Percentiles rank a stretch among this genome's conserved stretches.
Evolutionary conservation across 1,140 invertebrate species (phyloP).

Genomic region (Oncopodura yosiiana): DNA sequence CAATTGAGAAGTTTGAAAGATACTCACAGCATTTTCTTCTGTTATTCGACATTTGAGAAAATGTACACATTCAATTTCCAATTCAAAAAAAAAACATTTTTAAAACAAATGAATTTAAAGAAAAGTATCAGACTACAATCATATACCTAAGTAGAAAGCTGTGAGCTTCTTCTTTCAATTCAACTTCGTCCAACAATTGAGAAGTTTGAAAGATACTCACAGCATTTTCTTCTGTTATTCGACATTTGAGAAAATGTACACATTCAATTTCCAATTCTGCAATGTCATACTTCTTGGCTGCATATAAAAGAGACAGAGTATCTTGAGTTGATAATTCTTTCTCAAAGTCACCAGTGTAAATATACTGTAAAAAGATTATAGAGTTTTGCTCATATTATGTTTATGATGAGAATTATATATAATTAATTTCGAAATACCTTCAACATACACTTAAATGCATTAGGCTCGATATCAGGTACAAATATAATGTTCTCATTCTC

Average conservation of each 20-base stretch:
- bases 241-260: slow-evolving; percentile 1
- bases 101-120: neutral
- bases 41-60: neutral
- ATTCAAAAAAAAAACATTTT: neutral
- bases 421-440: neutral
- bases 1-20: slow-evolving; percentile 17
- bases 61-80: neutral
- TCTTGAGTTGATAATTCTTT: slow-evolving; percentile 3
- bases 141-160: slow-evolving; percentile 13
- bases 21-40: slow-evolving; percentile 19
- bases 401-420: neutral
- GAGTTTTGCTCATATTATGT: neutral
- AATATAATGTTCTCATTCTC: neutral
- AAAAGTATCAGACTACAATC: no score
- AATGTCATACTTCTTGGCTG: slow-evolving; percentile 25
- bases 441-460: slow-evolving; percentile 8
- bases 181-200: slow-evolving; percentile 14
- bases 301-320: slow-evolving; percentile 10
- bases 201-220: slow-evolving; percentile 21
- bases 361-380: slow-evolving; percentile 6
- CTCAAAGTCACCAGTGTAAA: slow-evolving; percentile 15
- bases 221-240: slow-evolving; percentile 16
- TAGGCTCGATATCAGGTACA: slow-evolving; percentile 22
- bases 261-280: slow-evolving; percentile 17
- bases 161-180: slow-evolving; percentile 13